Base-by-base conservation (phyloP, 2,888 invertebrate genomes). In the Lasioglossum figueresi region DNA sequence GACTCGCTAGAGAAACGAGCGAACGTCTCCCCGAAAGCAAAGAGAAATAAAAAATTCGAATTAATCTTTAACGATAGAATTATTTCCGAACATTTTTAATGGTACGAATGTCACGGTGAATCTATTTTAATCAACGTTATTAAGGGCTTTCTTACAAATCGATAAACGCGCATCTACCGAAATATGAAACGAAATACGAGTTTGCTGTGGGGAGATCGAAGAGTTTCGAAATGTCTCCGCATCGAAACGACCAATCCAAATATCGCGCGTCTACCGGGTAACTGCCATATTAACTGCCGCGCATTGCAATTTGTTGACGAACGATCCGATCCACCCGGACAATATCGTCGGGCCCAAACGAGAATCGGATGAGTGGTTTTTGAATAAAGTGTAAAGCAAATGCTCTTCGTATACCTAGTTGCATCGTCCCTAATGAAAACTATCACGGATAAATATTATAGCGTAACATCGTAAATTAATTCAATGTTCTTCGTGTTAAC, bases 1-100 rank as follows among this genome's bases (percentile, higher is more conserved):
- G 75, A 83, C 45, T 82, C 80, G 16, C 27, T 23, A 12, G 40
- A 77, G 71, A 68, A 72, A 83, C 73, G 87, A 86, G 76, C 70
- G 76, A 76, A 75, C n/a, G 68, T 34, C 70, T 27, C 37, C 4
- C 48, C 52, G 59, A 16, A 59, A n/a, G 63, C 71, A 71, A 73
- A 56, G 73, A 70, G 79, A 71, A 75, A 73, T 87, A 43, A 52
- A 45, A 87, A 72, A 12, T 23, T 56, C 45, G 76, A 56, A 31
- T 73, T 23, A 40, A 68, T 34, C 40, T 10, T 23, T 1, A 12
- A 23, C 37, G 8, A 14, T 37, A 23, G 4, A 4, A 23, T 68
- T 12, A 12, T 12, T 40, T n/a, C 4, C 0, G 1, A 68, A 19
- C 8, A 4, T 23, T n/a, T 10, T 27, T n/a, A 40, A 37, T 40